These are phyloP conservation scores for Galerucella calmariensis DNA, from an alignment of 2,888 invertebrate species.

Conservation along the genomic window DNA sequence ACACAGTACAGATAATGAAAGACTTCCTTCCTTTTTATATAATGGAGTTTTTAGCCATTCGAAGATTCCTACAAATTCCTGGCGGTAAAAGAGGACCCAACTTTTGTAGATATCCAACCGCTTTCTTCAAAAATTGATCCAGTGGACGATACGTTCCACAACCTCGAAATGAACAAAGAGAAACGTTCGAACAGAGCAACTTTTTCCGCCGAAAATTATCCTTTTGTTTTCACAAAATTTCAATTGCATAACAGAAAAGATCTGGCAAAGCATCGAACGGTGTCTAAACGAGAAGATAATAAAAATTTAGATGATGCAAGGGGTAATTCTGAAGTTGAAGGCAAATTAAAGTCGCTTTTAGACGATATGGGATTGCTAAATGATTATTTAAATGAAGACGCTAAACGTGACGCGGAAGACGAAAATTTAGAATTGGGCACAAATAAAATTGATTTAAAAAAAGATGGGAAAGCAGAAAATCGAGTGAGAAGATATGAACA, in stretches of 20 bases:
- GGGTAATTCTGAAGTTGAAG: slow-evolving; percentile 44
- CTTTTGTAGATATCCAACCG: slow-evolving; percentile 49
- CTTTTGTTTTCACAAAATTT: slow-evolving; percentile 55
- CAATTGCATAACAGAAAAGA: slow-evolving; percentile 51
- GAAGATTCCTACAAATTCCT: slow-evolving; percentile 52
- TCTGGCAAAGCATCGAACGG: slow-evolving; percentile 33
- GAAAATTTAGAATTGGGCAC: slow-evolving; percentile 51
- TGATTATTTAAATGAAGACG: slow-evolving; percentile 46
- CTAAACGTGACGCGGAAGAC: slow-evolving; percentile 49
- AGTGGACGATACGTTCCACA: slow-evolving; percentile 40
- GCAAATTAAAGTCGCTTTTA: slow-evolving; percentile 50
- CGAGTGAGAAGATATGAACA: slow-evolving; percentile 29
- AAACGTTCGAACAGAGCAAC: slow-evolving; percentile 22
- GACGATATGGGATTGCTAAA: slow-evolving; percentile 56
- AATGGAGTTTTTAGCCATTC: slow-evolving; percentile 48
- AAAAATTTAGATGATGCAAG: neutral
- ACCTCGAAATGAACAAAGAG: slow-evolving; percentile 26
- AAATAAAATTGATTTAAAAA: slow-evolving; percentile 49
- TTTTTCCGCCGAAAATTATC: slow-evolving; percentile 49
- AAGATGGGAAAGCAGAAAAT: slow-evolving; percentile 37
- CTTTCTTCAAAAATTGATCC: slow-evolving; percentile 37
- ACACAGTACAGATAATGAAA: no score
- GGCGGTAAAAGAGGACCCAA: slow-evolving; percentile 50
- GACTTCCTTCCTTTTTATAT: neutral
- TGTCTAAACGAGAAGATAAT: slow-evolving; percentile 39